Conservation (phyloP, 2,888 invertebrate genomes). For the Limnephilus lunatus region DNA sequence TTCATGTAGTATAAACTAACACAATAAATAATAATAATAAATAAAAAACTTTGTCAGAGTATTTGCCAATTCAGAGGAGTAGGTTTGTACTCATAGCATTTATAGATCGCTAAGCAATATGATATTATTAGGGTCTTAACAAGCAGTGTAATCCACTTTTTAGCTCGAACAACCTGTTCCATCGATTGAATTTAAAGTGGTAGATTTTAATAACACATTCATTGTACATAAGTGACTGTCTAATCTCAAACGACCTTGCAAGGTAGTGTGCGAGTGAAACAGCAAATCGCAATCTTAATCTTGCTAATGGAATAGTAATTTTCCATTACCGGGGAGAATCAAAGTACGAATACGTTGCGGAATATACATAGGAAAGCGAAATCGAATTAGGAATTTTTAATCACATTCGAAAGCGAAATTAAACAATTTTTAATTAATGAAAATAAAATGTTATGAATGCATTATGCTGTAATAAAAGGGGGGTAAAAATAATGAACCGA, state of each 20-base stretch:
- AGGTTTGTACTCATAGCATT: neutral
- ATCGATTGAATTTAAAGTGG: neutral
- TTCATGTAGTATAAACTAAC: no score
- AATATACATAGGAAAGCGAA: neutral
- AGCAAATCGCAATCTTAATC: neutral
- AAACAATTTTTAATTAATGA: neutral
- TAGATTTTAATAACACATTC: slow-evolving; percentile 3
- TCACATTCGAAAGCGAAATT: neutral
- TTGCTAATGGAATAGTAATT: neutral
- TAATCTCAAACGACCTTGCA: slow-evolving; percentile 13
- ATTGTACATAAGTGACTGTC: neutral
- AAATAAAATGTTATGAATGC: no score
- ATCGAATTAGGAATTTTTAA: neutral
- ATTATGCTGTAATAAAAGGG: no score
- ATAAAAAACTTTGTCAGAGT: neutral
- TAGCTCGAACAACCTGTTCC: neutral
- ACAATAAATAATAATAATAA: no score
- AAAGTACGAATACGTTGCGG: neutral
- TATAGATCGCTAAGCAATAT: neutral
- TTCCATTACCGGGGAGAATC: neutral
- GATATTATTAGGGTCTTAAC: neutral
- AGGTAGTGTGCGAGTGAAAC: slow-evolving; percentile 8
- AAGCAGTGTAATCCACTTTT: neutral
- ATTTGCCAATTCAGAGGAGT: neutral
- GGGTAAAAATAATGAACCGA: no score